phyloP scores from a whole-genome alignment of 2,888 invertebrate genomes.

The Melanotus villosus region DNA sequence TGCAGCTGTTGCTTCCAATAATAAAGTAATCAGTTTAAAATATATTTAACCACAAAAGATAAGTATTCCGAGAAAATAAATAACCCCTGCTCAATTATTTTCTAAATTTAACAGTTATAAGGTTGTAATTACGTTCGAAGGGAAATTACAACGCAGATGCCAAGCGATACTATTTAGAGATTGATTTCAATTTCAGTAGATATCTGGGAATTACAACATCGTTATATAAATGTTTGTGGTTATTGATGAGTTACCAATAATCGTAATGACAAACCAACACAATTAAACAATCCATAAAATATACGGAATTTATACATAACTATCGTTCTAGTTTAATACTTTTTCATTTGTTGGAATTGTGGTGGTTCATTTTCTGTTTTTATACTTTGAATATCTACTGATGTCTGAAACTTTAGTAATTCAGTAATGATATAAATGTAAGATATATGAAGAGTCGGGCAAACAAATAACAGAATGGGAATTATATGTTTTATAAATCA shows the following conservation, averaged over 20 bases:
- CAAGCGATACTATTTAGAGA: neutral
- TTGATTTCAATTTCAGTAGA: constrained; percentile 7
- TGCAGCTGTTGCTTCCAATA: too few species aligned
- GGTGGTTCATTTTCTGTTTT: neutral
- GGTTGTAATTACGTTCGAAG: neutral
- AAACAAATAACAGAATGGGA: too few species aligned
- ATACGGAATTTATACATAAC: neutral
- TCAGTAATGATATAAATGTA: too few species aligned
- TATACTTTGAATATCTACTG: too few species aligned
- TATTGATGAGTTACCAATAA: constrained; percentile 20
- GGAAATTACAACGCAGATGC: neutral
- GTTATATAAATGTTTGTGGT: constrained; percentile 15
- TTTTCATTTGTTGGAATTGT: neutral
- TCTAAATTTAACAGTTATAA: neutral
- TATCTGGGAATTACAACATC: neutral
- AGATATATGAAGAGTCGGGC: too few species aligned
- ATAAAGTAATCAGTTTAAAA: too few species aligned
- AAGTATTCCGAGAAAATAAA: too few species aligned
- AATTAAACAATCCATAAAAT: constrained; percentile 29
- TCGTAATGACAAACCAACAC: constrained; percentile 18
- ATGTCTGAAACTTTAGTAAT: too few species aligned
- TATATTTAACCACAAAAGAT: too few species aligned
- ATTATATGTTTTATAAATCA: too few species aligned
- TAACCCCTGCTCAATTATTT: too few species aligned
- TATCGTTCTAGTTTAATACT: neutral